Conservation (phyloP, 2,797 vertebrate species). For the Echeneis naucrates region DNA sequence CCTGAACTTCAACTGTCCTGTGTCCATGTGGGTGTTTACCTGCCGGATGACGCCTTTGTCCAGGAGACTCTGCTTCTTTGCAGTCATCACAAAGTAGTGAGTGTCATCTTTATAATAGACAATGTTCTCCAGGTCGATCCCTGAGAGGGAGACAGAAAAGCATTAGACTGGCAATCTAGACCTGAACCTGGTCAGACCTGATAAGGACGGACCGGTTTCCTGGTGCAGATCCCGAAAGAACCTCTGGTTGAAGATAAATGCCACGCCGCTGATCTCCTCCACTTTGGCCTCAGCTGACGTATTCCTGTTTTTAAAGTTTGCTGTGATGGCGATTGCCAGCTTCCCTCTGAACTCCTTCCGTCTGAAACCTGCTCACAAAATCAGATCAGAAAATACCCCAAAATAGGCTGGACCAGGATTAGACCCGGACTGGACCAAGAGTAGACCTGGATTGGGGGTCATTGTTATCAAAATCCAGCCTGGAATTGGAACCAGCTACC, state of each 20-base stretch:
- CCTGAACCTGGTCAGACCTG: background rate
- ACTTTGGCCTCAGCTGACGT: slow-evolving; percentile 96
- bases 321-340: slow-evolving; percentile 95
- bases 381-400: background rate
- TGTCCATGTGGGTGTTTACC: slow-evolving; percentile 67
- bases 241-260: slow-evolving; percentile 98
- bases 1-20: slow-evolving; percentile 19
- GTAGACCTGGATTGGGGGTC: too few relatives aligned
- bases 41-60: slow-evolving; percentile 94
- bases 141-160: slow-evolving; percentile 66
- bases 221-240: slow-evolving; percentile 95
- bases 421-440: too few relatives aligned
- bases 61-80: slow-evolving; percentile 96
- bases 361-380: slow-evolving; percentile 87
- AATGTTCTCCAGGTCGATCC: slow-evolving; percentile 97
- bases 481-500: too few relatives aligned
- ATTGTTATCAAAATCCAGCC: too few relatives aligned
- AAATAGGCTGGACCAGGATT: too few relatives aligned
- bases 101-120: slow-evolving; percentile 99
- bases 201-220: slow-evolving; percentile 84
- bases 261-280: slow-evolving; percentile 97
- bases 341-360: slow-evolving; percentile 97
- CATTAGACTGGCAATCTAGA: too few relatives aligned
- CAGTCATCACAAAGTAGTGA: slow-evolving; percentile 99
- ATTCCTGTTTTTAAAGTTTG: slow-evolving; percentile 97